These are phyloP conservation scores for Drosophila merina DNA, from an alignment of 2,888 invertebrate genomes.

Conservation along the genomic window DNA sequence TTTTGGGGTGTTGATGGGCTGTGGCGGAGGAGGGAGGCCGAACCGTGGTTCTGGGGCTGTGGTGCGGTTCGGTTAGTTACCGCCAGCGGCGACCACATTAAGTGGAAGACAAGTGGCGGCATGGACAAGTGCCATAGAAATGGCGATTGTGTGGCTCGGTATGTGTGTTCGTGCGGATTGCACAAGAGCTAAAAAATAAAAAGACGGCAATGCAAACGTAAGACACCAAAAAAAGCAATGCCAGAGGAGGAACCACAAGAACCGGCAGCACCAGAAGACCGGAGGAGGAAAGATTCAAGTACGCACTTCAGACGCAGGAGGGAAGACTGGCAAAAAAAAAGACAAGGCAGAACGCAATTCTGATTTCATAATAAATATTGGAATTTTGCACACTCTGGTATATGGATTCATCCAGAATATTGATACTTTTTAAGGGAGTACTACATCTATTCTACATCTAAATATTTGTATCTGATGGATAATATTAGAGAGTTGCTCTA, in stretches of 20 bases:
- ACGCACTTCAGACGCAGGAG: slow-evolving; percentile 71
- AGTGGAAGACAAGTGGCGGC: slow-evolving; percentile 79
- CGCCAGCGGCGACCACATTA: slow-evolving; percentile 67
- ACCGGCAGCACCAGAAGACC: slow-evolving; percentile 32
- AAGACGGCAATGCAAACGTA: slow-evolving; percentile 72
- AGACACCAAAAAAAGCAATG: slow-evolving; percentile 68
- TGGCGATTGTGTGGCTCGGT: slow-evolving; percentile 40
- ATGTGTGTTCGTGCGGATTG: slow-evolving; percentile 46
- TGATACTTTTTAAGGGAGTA: too few species aligned
- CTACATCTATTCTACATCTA: too few species aligned
- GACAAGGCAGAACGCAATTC: background rate
- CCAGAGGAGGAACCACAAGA: slow-evolving; percentile 46
- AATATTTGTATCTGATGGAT: too few species aligned
- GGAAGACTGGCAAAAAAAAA: slow-evolving; percentile 5
- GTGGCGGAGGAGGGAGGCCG: slow-evolving; percentile 4
- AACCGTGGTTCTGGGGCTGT: slow-evolving; percentile 41
- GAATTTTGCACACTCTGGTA: background rate
- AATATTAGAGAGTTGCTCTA: background rate
- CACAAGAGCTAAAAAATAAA: slow-evolving; percentile 64
- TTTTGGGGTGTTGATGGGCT: slow-evolving; percentile 46
- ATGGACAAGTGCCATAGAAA: slow-evolving; percentile 78
- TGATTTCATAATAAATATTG: background rate
- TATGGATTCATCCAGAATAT: background rate
- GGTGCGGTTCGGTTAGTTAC: slow-evolving; percentile 65
- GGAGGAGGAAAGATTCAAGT: slow-evolving; percentile 63